Percentiles rank a stretch among this genome's conserved stretches.
Evolutionary conservation across 2,888 invertebrate genomes (phyloP).

Genomic region (Pharmacophagus antenor): DNA sequence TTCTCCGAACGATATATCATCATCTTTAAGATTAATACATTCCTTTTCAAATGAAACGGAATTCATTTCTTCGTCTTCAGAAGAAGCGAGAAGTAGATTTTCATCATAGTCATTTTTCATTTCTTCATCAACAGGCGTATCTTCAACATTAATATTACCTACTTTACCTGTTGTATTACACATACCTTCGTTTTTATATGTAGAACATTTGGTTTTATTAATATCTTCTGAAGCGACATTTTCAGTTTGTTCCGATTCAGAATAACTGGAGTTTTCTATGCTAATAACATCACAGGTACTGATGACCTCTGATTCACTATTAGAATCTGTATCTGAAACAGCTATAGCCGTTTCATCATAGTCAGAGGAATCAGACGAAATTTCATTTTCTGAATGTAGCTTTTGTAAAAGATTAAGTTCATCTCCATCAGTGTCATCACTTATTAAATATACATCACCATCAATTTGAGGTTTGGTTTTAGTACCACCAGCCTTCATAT

Average conservation of each 20-base stretch:
- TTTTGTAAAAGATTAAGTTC: slow-evolving; percentile 66
- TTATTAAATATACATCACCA: slow-evolving; percentile 23
- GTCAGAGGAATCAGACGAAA: slow-evolving; percentile 52
- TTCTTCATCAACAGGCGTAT: slow-evolving; percentile 40
- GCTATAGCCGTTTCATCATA: slow-evolving; percentile 55
- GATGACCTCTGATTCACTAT: slow-evolving; percentile 43
- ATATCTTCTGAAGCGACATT: slow-evolving; percentile 33
- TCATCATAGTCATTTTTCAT: slow-evolving; percentile 48
- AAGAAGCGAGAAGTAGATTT: slow-evolving; percentile 57
- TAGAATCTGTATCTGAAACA: slow-evolving; percentile 61
- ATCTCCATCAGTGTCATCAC: slow-evolving; percentile 60
- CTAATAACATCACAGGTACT: slow-evolving; percentile 59
- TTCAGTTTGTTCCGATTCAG: slow-evolving; percentile 55
- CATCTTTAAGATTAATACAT: slow-evolving; percentile 49
- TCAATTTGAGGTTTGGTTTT: slow-evolving; percentile 10
- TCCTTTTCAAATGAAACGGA: slow-evolving; percentile 17
- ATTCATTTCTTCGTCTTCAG: slow-evolving; percentile 50
- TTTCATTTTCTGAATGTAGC: slow-evolving; percentile 57
- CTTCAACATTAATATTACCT: slow-evolving; percentile 27
- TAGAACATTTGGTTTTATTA: slow-evolving; percentile 20
- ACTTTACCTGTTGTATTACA: slow-evolving; percentile 2
- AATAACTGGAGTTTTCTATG: slow-evolving; percentile 72
- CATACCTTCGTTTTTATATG: background rate
- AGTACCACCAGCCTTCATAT: slow-evolving; percentile 13
- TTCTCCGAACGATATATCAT: slow-evolving; percentile 48